Percentiles rank a stretch among this genome's conserved stretches.
These are phyloP conservation scores for Clarias magur DNA, from an alignment of 2,113 vertebrate species.

Conservation along the genomic window DNA sequence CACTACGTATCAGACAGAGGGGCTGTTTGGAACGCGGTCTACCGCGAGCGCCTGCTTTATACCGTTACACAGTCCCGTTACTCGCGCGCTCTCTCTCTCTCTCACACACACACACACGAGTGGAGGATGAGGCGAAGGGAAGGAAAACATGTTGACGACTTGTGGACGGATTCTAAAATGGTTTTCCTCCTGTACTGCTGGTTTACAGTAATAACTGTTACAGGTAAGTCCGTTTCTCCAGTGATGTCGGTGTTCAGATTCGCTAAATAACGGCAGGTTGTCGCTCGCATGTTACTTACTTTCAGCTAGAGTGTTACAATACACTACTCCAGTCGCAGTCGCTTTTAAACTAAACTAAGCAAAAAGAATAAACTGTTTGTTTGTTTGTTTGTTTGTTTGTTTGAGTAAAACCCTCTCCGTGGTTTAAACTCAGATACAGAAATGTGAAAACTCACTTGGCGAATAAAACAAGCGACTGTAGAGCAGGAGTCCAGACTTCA, in stretches of 20 bases:
- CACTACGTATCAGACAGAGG: neutral
- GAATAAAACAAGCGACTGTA: neutral
- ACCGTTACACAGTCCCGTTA: constrained; percentile 60
- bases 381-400: too few relatives aligned
- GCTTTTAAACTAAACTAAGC: too few relatives aligned
- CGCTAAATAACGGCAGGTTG: neutral
- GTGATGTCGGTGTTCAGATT: neutral
- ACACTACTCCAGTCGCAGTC: too few relatives aligned
- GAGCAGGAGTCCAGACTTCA: neutral
- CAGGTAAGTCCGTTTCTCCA: constrained; percentile 49
- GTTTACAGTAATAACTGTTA: constrained; percentile 57
- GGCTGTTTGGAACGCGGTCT: neutral
- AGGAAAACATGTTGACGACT: constrained; percentile 42
- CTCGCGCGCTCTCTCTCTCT: neutral
- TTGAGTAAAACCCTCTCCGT: neutral
- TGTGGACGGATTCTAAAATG: constrained; percentile 58
- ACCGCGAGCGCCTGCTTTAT: neutral
- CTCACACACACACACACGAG: constrained; percentile 13
- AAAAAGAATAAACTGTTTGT: too few relatives aligned
- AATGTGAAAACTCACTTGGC: neutral
- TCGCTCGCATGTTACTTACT: neutral
- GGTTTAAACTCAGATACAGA: neutral
- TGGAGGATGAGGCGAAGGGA: constrained; percentile 34
- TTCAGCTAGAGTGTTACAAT: neutral
- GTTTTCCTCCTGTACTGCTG: constrained; percentile 51